phyloP scores from a whole-genome alignment of 2,888 invertebrate species.

The Plemyria rubiginata region DNA sequence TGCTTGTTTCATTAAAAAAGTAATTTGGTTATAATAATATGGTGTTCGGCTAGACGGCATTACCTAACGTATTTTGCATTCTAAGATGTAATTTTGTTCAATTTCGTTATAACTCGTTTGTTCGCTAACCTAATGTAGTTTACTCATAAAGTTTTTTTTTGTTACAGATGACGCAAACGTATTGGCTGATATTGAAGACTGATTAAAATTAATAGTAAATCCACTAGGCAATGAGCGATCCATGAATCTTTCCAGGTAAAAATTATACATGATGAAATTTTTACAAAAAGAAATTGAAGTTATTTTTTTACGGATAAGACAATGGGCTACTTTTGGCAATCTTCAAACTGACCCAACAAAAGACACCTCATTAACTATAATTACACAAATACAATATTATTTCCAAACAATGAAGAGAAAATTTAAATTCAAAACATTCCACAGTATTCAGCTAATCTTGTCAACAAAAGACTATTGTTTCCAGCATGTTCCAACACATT shows the following conservation, averaged over 20 bases:
- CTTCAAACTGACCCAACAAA: slow-evolving; percentile 28
- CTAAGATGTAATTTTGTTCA: slow-evolving; percentile 58
- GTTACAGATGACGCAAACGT: slow-evolving; percentile 71
- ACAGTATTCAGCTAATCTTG: slow-evolving; percentile 83
- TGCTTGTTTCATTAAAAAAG: slow-evolving; percentile 63
- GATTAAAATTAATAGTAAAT: slow-evolving; percentile 69
- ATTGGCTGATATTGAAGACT: slow-evolving; percentile 76
- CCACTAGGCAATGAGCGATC: slow-evolving; percentile 70
- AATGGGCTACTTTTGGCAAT: slow-evolving; percentile 31
- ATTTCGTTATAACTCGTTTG: slow-evolving; percentile 52
- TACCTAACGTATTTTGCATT: slow-evolving; percentile 50
- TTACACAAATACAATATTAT: slow-evolving; percentile 57
- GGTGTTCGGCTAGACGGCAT: slow-evolving; percentile 50
- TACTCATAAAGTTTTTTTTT: slow-evolving; percentile 54
- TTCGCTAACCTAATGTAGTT: slow-evolving; percentile 46
- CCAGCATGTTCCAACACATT: slow-evolving; percentile 66
- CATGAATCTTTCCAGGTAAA: slow-evolving; percentile 69
- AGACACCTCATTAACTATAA: slow-evolving; percentile 29
- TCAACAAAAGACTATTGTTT: slow-evolving; percentile 83
- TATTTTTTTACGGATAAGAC: slow-evolving; percentile 20
- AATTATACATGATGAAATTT: neutral
- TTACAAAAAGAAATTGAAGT: neutral
- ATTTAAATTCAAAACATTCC: slow-evolving; percentile 81
- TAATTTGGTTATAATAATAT: slow-evolving; percentile 65
- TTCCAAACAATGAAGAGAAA: slow-evolving; percentile 78